These are phyloP conservation scores for Hybognathus amarus DNA, from an alignment of 2,797 vertebrate genomes.

Conservation along the genomic window DNA sequence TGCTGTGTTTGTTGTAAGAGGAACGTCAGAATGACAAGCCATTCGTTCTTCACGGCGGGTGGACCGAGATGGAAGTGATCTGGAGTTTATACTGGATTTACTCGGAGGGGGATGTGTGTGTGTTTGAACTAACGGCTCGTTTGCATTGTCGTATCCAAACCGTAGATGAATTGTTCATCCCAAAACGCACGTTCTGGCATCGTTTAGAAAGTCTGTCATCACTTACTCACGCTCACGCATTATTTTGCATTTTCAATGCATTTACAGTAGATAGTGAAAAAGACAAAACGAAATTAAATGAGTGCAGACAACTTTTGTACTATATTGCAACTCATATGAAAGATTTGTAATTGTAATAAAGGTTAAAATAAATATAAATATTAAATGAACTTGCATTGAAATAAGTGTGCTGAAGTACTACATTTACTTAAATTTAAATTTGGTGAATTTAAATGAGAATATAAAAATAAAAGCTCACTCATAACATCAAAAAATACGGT, in stretches of 20 bases:
- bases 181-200: background rate
- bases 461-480: background rate
- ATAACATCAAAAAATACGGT: too few relatives aligned
- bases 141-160: background rate
- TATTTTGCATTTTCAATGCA: background rate
- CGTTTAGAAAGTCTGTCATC: background rate
- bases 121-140: constrained; percentile 5
- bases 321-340: too few relatives aligned
- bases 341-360: background rate
- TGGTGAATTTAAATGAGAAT: background rate
- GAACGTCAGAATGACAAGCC: constrained; percentile 1
- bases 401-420: background rate
- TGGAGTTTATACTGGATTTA: background rate
- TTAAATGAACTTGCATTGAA: background rate
- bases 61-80: constrained; percentile 1
- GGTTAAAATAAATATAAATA: background rate
- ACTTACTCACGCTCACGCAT: background rate
- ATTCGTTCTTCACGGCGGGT: background rate
- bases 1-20: constrained; percentile 14
- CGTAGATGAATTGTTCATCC: background rate
- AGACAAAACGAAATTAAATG: background rate
- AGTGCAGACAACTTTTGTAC: background rate
- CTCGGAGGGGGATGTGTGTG: background rate
- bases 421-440: background rate
- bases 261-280: background rate